Evolutionary conservation across 1,140 invertebrate species (phyloP), one percentile per base, ranked within the genome.

Genomic region (Pentalonia nigronervosa): DNA sequence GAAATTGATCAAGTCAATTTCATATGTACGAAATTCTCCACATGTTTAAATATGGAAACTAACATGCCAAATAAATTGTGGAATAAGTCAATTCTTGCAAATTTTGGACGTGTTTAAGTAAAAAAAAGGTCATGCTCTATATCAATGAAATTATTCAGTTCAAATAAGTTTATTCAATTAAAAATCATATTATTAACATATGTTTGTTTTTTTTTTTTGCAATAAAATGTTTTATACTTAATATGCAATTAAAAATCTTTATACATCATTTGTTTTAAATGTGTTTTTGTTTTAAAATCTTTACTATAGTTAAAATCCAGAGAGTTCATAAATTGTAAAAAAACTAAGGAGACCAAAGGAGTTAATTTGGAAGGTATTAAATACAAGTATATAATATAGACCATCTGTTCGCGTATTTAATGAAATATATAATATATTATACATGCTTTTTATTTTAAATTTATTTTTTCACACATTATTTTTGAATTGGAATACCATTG

Each of bases 41-140:
- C 23, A 25, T 90, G 89, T 90, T 53, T 90, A 56, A 56, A 56
- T 90, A 90, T 90, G 53, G 89, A 90, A 90, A 90, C 41, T 21
- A 56, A 41, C 53, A 90, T 45, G 23, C 8, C 34, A 90, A 56
- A 90, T 50, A 89, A 34, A 45, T 9, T 25, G 83, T 45, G 23
- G 81, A 41, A 41, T 86, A 45, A 45, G 23, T 86, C 2, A 86
- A 45, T 45, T 86, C 25, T 41, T 25, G 30, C 2, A 86, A 86
- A 9, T 25, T 21, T 86, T 45, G 23, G 41, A 41, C 45, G 7
- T 6, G 23, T 41, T 86, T 9, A 45, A 45, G 11, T 30, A 30
- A 45, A 86, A 41, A 21, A 41, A 84, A 86, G 1, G 0, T 11
- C 36, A 30, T 30, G 8, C 1, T 45, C 45, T 45, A 84, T 25